Evolutionary conservation across 2,113 vertebrate genomes (phyloP), one percentile per base, ranked within the genome.

Genomic region (Canis aureus): DNA sequence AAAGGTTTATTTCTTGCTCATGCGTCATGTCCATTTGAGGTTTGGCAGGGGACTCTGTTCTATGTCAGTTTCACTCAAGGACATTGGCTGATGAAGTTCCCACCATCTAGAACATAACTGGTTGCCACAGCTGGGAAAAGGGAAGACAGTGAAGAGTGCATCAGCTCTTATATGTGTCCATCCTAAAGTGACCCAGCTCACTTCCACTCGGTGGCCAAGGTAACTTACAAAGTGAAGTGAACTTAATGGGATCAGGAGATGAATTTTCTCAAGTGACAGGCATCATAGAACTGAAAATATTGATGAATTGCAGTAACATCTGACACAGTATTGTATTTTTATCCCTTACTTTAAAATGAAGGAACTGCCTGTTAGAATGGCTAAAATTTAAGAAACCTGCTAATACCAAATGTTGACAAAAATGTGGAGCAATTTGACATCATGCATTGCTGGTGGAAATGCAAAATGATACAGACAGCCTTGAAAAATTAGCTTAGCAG

Each of bases 101-200:
- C 35, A 78, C 92, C 66, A 96, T 91, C 94, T 97, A 78, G 92
- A 95, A 23, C n/a, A 60, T 69, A 88, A 57, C 69, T 53, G 17
- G 35, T 69, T 88, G 93, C 81, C 91, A 93, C 87, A 90, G 16
- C 57, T 53, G 0, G 32, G 8, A 73, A n/a, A 57, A 91, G 53
- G 71, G 53, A 80, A 84, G 43, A 59, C 38, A 80, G 55, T 73
- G 17, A 29, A 76, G 12, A 27, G 53, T 15, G 4, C 27, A 20
- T 17, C 8, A 12, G 13, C 38, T 94, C 57, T 76, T 78, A 20
- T 32, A 22, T 22, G 22, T 23, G 19, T 76, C 85, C 43, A 81
- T 27, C 57, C 4, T 27, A 57, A 88, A 53, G 4, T 15, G n/a
- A 64, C 53, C 49, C 20, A 17, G 51, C 67, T 60, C 15, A 12